Base-by-base conservation (phyloP, 2,113 vertebrate species). In the Cromileptes altivelis region DNA sequence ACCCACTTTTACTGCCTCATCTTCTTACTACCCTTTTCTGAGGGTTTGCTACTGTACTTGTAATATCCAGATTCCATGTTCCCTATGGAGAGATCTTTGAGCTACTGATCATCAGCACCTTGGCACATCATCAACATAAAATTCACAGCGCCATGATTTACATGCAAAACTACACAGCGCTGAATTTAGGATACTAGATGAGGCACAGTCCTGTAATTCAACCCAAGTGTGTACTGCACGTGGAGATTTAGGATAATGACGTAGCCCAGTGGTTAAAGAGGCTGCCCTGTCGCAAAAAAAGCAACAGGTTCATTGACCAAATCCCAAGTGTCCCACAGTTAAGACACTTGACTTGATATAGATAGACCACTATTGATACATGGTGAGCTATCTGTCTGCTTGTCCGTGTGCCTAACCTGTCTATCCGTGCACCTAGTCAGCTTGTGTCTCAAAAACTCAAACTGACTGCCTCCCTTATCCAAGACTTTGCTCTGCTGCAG, bases 61-160 rank as follows among this genome's bases (percentile, higher is more conserved):
- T 69, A 19, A 21, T 60, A 61, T 61, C 10, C 37, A 75, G 52
- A 25, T 21, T 73, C 55, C 25, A 4, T 75, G 81, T 81, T 76
- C 68, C 47, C 70, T 42, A 8, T 65, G 25, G 27, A 75, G 52
- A 71, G 67, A n/a, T 71, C 45, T 77, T 68, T 57, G 50, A 68
- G 50, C 63, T 74, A 68, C 37, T 69, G 69, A 75, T 69, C 50
- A 68, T 84, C 53, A 67, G 6, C 53, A 70, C 21, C 61, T 67
- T 77, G 42, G 53, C 55, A 70, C 19, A 68, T n/a, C 30, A 68
- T 78, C 63, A 30, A 30, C 71, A 69, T 85, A 61, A 83, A 65
- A 85, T 79, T 75, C 37, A 56, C 58, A 67, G 23, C 6, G 2
- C n/a, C 8, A 1, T 14, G 40, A 62, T 57, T 42, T 69, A 30